phyloP scores from a whole-genome alignment of 2,113 vertebrate species.

The Pomatorhinus ruficollis region DNA sequence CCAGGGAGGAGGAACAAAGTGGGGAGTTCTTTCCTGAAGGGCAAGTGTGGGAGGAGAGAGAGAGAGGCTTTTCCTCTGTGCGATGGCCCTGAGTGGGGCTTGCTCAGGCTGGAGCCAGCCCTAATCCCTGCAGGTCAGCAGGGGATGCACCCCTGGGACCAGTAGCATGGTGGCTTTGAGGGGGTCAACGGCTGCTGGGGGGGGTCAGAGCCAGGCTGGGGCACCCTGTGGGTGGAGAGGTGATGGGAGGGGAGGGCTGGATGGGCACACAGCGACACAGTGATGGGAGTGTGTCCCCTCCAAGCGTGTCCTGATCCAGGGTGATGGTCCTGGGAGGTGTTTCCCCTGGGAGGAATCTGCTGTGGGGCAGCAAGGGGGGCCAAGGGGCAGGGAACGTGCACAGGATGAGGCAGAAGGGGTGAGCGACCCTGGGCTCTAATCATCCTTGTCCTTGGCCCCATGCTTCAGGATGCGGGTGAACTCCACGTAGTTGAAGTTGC shows the following conservation, averaged over 20 bases:
- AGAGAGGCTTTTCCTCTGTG: not conserved
- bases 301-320: not conserved
- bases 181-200: not conserved
- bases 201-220: not conserved
- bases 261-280: not conserved
- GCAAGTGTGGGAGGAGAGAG: not conserved
- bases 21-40: not conserved
- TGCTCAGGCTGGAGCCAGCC: fast-evolving
- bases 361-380: not conserved
- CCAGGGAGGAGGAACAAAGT: not conserved
- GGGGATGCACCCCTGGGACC: not conserved
- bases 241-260: not conserved
- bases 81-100: not conserved
- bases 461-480: constrained; percentile 99
- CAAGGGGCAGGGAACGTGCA: not conserved
- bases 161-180: not conserved
- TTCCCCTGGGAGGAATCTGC: not conserved
- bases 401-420: not conserved
- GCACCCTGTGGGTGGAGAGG: not conserved
- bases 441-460: constrained; percentile 88
- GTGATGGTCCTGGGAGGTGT: not conserved
- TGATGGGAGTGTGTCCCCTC: not conserved
- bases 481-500: constrained; percentile 98
- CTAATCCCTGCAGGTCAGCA: not conserved
- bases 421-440: constrained; percentile 25